Percentiles rank a stretch among this genome's conserved stretches.
These are phyloP conservation scores for Struthidea cinerea DNA, from an alignment of 2,113 vertebrate species.

Conservation along the genomic window DNA sequence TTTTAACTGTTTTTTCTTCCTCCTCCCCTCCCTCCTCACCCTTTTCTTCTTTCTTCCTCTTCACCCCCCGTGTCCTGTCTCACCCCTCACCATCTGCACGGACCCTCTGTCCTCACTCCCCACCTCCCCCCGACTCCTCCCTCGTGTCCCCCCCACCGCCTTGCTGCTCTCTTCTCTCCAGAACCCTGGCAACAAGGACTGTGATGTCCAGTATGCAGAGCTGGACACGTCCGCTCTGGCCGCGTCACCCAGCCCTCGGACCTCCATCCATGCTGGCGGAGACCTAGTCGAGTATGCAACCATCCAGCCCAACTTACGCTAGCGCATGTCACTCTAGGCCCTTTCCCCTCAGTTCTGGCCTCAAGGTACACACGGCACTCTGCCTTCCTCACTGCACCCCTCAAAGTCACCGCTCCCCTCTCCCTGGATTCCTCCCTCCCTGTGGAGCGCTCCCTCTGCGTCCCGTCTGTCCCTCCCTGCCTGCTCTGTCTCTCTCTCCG, in stretches of 20 bases:
- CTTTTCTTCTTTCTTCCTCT: constrained; percentile 11
- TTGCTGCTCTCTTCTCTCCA: constrained; percentile 84
- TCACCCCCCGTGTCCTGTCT: neutral
- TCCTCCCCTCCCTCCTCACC: neutral
- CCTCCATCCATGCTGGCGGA: constrained; percentile 80
- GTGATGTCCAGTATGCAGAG: constrained; percentile 88
- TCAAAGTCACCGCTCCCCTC: neutral
- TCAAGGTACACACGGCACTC: constrained; percentile 80
- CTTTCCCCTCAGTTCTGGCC: constrained; percentile 82
- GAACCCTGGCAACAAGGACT: constrained; percentile 85
- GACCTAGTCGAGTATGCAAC: constrained; percentile 94
- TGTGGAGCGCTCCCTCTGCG: neutral
- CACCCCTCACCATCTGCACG: neutral
- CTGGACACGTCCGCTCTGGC: constrained; percentile 91
- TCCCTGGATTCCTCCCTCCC: neutral
- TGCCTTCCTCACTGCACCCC: neutral
- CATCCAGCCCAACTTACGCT: constrained; percentile 89
- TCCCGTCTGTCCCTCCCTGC: neutral
- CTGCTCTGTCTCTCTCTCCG: neutral
- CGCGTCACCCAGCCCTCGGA: constrained; percentile 78
- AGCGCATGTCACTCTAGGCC: constrained; percentile 82
- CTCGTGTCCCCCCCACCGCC: constrained; percentile 52
- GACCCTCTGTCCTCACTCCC: neutral
- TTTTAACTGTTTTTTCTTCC: constrained; percentile 50
- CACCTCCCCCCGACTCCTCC: neutral